phyloP scores from a whole-genome alignment of 2,888 invertebrate species.

The Lasioglossum morio region DNA sequence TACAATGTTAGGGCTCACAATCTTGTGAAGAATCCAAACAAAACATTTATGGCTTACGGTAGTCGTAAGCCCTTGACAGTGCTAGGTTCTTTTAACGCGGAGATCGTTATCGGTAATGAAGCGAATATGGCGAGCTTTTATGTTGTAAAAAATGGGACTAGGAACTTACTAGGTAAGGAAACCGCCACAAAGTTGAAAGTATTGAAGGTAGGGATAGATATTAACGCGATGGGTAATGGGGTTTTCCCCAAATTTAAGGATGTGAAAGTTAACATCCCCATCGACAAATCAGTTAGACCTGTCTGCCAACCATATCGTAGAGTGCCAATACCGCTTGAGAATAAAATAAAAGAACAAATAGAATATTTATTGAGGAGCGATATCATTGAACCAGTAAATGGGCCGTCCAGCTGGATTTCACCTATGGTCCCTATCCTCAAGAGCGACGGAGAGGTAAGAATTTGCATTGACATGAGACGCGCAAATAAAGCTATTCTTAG shows the following conservation, averaged over 20 bases:
- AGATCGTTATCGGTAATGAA: too few species aligned
- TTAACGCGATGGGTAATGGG: neutral
- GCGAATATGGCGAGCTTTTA: neutral
- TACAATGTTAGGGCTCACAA: too few species aligned
- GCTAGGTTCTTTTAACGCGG: too few species aligned
- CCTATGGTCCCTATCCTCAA: conserved; percentile 73
- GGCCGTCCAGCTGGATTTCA: conserved; percentile 56
- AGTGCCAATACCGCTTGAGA: conserved; percentile 67
- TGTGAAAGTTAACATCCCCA: neutral
- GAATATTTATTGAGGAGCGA: conserved; percentile 63
- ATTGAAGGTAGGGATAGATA: conserved; percentile 37
- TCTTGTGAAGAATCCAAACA: too few species aligned
- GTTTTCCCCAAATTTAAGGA: neutral
- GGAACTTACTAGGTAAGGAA: conserved; percentile 31
- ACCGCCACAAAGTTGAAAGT: conserved; percentile 62
- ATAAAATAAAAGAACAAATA: conserved; percentile 69
- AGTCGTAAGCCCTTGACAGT: too few species aligned
- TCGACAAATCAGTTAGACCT: neutral
- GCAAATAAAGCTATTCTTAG: conserved; percentile 68
- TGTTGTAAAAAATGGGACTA: conserved; percentile 49
- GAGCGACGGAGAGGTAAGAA: conserved; percentile 64
- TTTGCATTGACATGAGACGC: conserved; percentile 71
- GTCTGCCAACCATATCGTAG: neutral
- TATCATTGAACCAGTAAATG: conserved; percentile 70
- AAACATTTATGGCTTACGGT: too few species aligned